These are phyloP conservation scores for Gorsachius goisagi DNA, from an alignment of 2,113 vertebrate species.

Conservation along the genomic window DNA sequence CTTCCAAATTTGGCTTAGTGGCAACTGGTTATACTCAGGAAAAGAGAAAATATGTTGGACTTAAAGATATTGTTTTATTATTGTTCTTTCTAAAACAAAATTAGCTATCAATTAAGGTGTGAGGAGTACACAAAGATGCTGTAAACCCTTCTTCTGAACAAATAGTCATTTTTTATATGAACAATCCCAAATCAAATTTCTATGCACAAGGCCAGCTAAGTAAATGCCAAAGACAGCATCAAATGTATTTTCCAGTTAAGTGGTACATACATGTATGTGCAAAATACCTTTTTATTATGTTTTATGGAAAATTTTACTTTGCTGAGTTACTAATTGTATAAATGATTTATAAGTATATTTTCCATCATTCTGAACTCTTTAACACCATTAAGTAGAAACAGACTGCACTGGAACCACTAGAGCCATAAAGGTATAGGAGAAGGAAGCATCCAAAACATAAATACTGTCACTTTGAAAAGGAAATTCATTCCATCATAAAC, in stretches of 20 bases:
- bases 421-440: neutral
- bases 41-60: neutral
- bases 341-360: neutral
- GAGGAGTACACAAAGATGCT: neutral
- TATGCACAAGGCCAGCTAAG: neutral
- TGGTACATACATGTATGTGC: neutral
- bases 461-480: neutral
- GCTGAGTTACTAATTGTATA: neutral
- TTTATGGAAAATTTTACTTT: neutral
- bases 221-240: neutral
- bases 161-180: neutral
- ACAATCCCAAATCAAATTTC: neutral
- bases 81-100: neutral
- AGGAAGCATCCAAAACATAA: neutral
- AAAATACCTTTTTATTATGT: neutral
- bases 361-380: neutral
- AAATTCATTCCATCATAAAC: neutral
- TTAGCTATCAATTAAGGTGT: neutral
- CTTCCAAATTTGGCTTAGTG: neutral
- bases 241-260: neutral
- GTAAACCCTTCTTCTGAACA: neutral
- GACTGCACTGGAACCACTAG: neutral
- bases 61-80: neutral
- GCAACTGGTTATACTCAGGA: neutral
- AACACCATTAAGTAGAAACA: neutral